phyloP scores from a whole-genome alignment of 2,113 vertebrate genomes.

The Alligator mississippiensis region DNA sequence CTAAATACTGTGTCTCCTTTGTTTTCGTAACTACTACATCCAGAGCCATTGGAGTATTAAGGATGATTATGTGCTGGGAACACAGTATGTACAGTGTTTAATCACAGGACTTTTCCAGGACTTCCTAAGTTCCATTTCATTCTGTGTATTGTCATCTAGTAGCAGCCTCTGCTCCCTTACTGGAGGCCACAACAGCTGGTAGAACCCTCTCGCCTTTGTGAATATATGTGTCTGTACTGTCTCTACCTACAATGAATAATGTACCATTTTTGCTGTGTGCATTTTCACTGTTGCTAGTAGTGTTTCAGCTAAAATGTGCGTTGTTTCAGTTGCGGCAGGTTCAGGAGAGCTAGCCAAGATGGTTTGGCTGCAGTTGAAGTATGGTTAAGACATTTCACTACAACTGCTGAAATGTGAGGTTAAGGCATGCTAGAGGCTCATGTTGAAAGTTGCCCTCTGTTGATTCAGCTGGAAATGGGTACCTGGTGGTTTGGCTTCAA shows the following conservation, averaged over 20 bases:
- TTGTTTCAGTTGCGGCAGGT: background rate
- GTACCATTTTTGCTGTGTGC: background rate
- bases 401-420: too few relatives aligned
- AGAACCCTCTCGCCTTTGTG: background rate
- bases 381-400: too few relatives aligned
- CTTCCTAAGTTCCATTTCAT: background rate
- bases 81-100: background rate
- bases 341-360: background rate
- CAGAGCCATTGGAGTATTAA: too few relatives aligned
- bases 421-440: too few relatives aligned
- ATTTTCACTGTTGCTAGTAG: background rate
- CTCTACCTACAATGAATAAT: background rate
- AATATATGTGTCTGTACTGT: accelerated
- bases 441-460: too few relatives aligned
- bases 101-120: too few relatives aligned
- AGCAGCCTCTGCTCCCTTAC: background rate
- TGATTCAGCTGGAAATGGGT: too few relatives aligned
- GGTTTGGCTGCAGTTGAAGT: too few relatives aligned
- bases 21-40: background rate
- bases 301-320: accelerated
- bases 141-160: background rate
- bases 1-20: background rate
- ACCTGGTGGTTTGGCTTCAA: too few relatives aligned
- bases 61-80: too few relatives aligned
- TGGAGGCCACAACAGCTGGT: background rate